A percentile compares a stretch with the other conserved stretches of the same genome.
Conservation (phyloP, 2,888 invertebrate genomes). For the Stomorhina lunata region DNA sequence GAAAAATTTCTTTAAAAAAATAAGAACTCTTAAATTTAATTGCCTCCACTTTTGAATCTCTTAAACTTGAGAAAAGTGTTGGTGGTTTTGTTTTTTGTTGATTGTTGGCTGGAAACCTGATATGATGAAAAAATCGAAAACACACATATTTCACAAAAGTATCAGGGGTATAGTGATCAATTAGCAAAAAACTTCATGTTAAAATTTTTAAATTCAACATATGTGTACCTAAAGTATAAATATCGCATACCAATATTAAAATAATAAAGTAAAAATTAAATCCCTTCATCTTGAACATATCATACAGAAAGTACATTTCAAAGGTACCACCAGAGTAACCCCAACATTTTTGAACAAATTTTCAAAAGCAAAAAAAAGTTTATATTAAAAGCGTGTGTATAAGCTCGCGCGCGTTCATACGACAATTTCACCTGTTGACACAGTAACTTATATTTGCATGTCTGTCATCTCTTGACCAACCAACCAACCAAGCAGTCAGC, state of each 20-base stretch:
- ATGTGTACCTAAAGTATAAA: slow-evolving; percentile 32
- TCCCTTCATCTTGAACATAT: slow-evolving; percentile 57
- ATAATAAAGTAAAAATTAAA: not conserved
- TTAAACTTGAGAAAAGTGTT: slow-evolving; percentile 46
- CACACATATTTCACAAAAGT: slow-evolving; percentile 29
- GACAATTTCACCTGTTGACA: slow-evolving; percentile 79
- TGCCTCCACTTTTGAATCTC: not conserved
- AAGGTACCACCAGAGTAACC: slow-evolving; percentile 28
- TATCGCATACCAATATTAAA: slow-evolving; percentile 51
- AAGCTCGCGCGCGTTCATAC: slow-evolving; percentile 67
- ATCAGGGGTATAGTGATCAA: slow-evolving; percentile 55
- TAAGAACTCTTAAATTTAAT: not conserved
- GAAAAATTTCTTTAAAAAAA: too few relatives aligned
- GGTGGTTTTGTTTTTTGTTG: slow-evolving; percentile 56
- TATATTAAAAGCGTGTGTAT: slow-evolving; percentile 59
- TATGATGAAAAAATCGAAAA: slow-evolving; percentile 7
- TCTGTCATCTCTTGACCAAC: slow-evolving; percentile 15
- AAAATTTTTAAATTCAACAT: slow-evolving; percentile 23
- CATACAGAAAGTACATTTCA: slow-evolving; percentile 35
- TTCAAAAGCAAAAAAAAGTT: not conserved
- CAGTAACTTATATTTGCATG: slow-evolving; percentile 78
- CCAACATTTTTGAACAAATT: not conserved
- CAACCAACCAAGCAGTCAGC: not conserved
- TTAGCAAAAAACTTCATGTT: slow-evolving; percentile 51
- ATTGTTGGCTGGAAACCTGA: slow-evolving; percentile 58